Evolutionary conservation across 2,797 vertebrate genomes (phyloP).

Genomic region (Myotis vivesi): DNA sequence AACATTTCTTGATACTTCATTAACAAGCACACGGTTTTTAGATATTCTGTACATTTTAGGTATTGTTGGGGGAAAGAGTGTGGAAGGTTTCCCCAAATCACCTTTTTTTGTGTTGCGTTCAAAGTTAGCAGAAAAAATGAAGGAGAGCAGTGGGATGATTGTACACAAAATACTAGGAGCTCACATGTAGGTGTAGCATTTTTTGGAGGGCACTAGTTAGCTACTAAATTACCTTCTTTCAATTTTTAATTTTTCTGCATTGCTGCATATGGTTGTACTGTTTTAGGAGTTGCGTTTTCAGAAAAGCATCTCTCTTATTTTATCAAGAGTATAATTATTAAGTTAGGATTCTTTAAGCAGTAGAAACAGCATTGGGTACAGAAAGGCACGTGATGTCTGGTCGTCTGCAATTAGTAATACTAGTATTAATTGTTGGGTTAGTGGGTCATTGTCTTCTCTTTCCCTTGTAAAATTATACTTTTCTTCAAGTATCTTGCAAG

Average conservation of each 20-base stretch:
- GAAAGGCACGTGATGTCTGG: fast-evolving
- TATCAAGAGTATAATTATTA: not conserved
- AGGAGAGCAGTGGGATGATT: not conserved
- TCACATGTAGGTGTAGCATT: not conserved
- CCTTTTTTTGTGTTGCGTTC: not conserved
- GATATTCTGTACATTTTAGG: not conserved
- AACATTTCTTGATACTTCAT: not conserved
- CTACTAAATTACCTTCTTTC: not conserved
- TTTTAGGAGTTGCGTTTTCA: not conserved
- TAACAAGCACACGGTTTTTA: not conserved
- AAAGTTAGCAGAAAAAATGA: not conserved
- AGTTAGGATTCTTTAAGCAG: not conserved
- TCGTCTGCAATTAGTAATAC: not conserved
- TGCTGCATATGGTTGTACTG: not conserved
- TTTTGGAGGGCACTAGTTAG: not conserved
- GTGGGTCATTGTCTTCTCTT: not conserved
- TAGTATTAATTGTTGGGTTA: not conserved
- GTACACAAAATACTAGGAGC: not conserved
- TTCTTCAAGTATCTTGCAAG: not conserved
- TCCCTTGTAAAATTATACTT: not conserved
- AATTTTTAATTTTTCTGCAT: not conserved
- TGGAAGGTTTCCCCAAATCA: not conserved
- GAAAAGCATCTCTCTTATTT: not conserved
- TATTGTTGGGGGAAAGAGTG: not conserved
- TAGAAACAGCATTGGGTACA: not conserved